phyloP scores from a whole-genome alignment of 2,113 vertebrate genomes.

The Thunnus thynnus region DNA sequence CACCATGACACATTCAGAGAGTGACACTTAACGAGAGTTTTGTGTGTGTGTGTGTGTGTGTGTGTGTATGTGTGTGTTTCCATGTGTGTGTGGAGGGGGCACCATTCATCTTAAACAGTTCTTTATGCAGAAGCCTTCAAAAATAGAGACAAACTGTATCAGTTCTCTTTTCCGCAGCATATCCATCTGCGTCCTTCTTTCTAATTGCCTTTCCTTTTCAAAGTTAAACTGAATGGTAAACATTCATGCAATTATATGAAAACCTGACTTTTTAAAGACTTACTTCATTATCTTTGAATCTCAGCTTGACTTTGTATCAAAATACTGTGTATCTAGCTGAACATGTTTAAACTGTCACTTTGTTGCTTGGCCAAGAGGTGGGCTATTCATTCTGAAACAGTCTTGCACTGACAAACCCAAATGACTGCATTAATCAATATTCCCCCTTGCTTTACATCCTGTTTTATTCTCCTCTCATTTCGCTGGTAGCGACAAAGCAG shows the following conservation, averaged over 20 bases:
- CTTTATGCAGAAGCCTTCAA: slow-evolving; percentile 61
- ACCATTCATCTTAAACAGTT: slow-evolving; percentile 63
- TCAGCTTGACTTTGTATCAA: neutral
- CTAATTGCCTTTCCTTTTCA: slow-evolving; percentile 45
- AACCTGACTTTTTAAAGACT: slow-evolving; percentile 15
- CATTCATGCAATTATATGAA: neutral
- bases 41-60: slow-evolving; percentile 41
- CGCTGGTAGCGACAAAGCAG: slow-evolving; percentile 28
- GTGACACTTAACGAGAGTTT: slow-evolving; percentile 61
- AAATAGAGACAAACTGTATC: slow-evolving; percentile 52
- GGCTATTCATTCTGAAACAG: slow-evolving; percentile 26
- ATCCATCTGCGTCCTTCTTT: slow-evolving; percentile 51
- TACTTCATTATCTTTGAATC: slow-evolving; percentile 21
- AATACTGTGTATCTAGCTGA: neutral
- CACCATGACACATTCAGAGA: slow-evolving; percentile 51
- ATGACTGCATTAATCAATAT: slow-evolving; percentile 57
- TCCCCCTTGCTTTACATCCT: slow-evolving; percentile 1
- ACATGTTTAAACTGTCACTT: slow-evolving; percentile 18
- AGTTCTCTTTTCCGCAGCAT: slow-evolving; percentile 33
- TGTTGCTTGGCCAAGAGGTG: slow-evolving; percentile 23
- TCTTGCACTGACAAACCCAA: slow-evolving; percentile 37
- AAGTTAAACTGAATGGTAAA: slow-evolving; percentile 30
- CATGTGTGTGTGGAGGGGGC: slow-evolving; percentile 11
- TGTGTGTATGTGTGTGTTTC: slow-evolving; percentile 40
- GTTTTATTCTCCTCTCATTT: slow-evolving; percentile 44